Conservation (phyloP, 1,140 invertebrate species). For the Drosophila novamexicana region DNA sequence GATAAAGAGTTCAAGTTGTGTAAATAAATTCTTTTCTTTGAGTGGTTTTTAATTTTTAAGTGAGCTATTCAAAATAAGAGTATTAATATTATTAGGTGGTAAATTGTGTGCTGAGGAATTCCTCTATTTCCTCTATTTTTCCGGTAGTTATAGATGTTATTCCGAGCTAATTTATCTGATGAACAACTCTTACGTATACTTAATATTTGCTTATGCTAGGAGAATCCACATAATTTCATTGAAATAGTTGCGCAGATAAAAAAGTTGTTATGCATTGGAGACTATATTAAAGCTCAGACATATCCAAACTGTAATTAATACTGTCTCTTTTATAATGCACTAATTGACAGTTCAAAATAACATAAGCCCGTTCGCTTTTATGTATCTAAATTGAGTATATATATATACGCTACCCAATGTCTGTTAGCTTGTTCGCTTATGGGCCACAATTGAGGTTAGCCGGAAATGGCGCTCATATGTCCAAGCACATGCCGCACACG, state of each 20-base stretch:
- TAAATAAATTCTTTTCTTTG: constrained; percentile 10
- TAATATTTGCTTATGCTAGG: too few relatives aligned
- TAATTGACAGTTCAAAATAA: constrained; percentile 1
- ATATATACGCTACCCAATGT: constrained; percentile 42
- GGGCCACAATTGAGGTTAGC: constrained; percentile 61
- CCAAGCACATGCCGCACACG: constrained; percentile 16
- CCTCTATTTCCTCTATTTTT: not conserved
- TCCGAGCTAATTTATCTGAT: too few relatives aligned
- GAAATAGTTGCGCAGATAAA: too few relatives aligned
- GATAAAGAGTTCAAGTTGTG: constrained; percentile 7
- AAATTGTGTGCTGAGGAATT: not conserved
- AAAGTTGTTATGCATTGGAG: too few relatives aligned
- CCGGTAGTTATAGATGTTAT: too few relatives aligned
- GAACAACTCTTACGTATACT: too few relatives aligned
- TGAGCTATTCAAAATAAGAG: constrained; percentile 16
- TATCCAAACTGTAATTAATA: not conserved
- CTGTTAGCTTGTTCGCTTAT: constrained; percentile 70
- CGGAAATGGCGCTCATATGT: constrained; percentile 39
- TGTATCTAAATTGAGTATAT: constrained; percentile 35
- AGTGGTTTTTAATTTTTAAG: not conserved
- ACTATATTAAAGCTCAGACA: not conserved
- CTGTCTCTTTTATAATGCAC: not conserved
- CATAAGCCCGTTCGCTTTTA: constrained; percentile 24
- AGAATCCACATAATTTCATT: too few relatives aligned
- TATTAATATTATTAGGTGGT: constrained; percentile 19